Conservation (phyloP, 2,113 vertebrate genomes). For the Anolis carolinensis region DNA sequence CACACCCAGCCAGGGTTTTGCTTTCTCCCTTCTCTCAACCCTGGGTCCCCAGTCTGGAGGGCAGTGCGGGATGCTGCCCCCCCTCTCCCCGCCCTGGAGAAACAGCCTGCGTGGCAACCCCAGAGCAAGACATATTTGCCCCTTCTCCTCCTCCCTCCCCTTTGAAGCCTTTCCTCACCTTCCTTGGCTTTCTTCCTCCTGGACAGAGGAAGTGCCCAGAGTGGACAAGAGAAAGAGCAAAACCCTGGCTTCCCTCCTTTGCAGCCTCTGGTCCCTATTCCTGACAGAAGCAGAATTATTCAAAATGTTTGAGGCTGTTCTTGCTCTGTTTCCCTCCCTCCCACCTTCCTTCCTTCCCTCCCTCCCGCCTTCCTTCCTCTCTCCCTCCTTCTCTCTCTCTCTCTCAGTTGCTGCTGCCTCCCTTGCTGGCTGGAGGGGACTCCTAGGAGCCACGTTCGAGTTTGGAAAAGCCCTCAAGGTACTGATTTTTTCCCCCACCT, state of each 20-base stretch:
- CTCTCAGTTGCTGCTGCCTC: constrained; percentile 9
- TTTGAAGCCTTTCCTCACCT: constrained; percentile 75
- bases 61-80: too few relatives aligned
- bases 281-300: constrained; percentile 94
- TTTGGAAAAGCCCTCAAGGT: too few relatives aligned
- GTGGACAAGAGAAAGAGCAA: constrained; percentile 42
- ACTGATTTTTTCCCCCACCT: too few relatives aligned
- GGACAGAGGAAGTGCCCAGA: constrained; percentile 52
- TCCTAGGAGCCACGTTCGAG: too few relatives aligned
- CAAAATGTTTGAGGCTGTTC: constrained; percentile 81
- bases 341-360: constrained; percentile 43
- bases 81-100: too few relatives aligned
- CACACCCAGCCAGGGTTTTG: neutral
- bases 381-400: neutral
- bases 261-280: constrained; percentile 64
- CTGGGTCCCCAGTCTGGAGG: too few relatives aligned
- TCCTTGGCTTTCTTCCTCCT: constrained; percentile 95
- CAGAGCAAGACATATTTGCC: too few relatives aligned
- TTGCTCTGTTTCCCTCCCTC: constrained; percentile 65
- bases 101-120: too few relatives aligned
- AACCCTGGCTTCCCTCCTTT: constrained; percentile 18
- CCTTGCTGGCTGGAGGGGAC: neutral
- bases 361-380: constrained; percentile 48
- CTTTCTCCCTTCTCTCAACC: too few relatives aligned
- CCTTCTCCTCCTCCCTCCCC: neutral